A percentile compares a stretch with the other conserved stretches of the same genome.
Conservation (phyloP, 2,797 vertebrate genomes). For the Platalea minor region DNA sequence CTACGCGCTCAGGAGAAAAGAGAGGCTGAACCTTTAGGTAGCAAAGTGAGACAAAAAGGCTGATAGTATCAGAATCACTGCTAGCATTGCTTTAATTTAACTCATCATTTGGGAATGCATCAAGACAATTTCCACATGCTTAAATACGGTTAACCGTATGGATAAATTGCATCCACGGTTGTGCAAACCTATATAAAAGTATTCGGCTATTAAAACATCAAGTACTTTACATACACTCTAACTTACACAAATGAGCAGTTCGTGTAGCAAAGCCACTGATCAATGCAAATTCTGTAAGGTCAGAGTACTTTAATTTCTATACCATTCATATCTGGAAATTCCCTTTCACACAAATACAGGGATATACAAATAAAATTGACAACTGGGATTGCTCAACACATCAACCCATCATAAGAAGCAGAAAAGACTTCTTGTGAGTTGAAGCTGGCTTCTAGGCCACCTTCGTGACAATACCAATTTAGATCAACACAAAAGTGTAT, state of each 20-base stretch:
- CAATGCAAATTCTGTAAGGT: not conserved
- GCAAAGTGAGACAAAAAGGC: not conserved
- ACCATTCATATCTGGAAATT: not conserved
- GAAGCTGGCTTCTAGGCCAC: not conserved
- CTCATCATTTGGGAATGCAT: not conserved
- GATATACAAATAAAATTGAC: not conserved
- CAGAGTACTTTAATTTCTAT: not conserved
- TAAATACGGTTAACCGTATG: fast-evolving
- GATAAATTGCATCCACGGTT: not conserved
- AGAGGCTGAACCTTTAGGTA: not conserved
- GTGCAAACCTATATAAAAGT: not conserved
- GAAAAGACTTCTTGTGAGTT: not conserved
- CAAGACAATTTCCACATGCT: not conserved
- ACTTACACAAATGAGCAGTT: not conserved
- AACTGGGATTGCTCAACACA: not conserved
- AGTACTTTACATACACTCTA: not conserved
- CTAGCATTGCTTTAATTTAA: not conserved
- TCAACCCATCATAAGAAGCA: not conserved
- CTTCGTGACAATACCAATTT: not conserved
- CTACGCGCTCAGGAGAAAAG: not conserved
- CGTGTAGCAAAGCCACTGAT: not conserved
- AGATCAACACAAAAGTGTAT: not conserved
- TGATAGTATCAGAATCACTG: not conserved
- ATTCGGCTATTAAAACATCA: not conserved
- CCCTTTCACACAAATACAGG: not conserved